These are phyloP conservation scores for Chelonia mydas DNA, from an alignment of 2,797 vertebrate genomes.

Conservation along the genomic window DNA sequence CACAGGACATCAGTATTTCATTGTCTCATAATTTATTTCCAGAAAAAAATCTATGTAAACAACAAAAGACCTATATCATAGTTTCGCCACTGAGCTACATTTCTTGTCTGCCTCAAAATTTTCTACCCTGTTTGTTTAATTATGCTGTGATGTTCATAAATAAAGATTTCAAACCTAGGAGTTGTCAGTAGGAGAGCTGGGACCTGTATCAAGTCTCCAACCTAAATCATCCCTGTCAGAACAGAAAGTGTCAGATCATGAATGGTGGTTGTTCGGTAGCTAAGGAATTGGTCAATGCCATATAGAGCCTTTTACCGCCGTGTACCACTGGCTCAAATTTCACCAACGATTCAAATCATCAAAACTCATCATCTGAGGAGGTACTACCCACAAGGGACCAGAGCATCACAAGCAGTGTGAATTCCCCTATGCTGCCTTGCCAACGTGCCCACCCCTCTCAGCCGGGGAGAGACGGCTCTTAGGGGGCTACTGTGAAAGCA, in stretches of 20 bases:
- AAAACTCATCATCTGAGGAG: background rate
- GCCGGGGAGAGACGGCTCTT: background rate
- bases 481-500: background rate
- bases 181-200: background rate
- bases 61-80: background rate
- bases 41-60: background rate
- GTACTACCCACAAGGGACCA: background rate
- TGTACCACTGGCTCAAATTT: background rate
- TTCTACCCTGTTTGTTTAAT: background rate
- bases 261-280: background rate
- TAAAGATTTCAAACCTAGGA: background rate
- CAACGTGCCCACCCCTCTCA: background rate
- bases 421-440: background rate
- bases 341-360: background rate
- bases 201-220: background rate
- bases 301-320: background rate
- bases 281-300: slow-evolving; percentile 32
- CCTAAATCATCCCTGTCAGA: slow-evolving; percentile 2
- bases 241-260: background rate
- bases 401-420: background rate
- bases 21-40: slow-evolving; percentile 22
- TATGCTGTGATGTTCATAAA: background rate
- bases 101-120: slow-evolving; percentile 15
- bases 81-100: background rate
- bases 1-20: background rate